These are phyloP conservation scores for Basileuterus tristriatus DNA, from an alignment of 2,797 vertebrate species.

Conservation along the genomic window DNA sequence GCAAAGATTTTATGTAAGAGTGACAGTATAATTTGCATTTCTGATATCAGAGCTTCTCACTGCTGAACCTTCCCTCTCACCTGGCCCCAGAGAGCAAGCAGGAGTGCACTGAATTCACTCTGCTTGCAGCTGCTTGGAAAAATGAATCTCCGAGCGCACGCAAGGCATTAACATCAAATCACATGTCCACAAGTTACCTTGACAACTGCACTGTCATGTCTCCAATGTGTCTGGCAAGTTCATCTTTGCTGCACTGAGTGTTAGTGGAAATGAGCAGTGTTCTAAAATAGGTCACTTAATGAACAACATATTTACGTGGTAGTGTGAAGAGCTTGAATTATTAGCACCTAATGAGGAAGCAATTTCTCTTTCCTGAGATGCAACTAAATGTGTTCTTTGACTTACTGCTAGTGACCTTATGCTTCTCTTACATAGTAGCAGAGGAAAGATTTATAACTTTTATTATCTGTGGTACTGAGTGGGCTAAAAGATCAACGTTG, in stretches of 20 bases:
- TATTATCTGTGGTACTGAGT: not conserved
- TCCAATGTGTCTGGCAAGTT: constrained; percentile 12
- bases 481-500: not conserved
- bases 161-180: constrained; percentile 45
- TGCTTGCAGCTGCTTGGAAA: not conserved
- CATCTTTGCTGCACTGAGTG: not conserved
- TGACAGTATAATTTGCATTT: not conserved
- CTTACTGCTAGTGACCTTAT: not conserved
- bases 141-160: not conserved
- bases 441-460: not conserved
- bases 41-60: not conserved
- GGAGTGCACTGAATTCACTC: not conserved
- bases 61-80: not conserved
- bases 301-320: not conserved
- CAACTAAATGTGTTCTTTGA: not conserved
- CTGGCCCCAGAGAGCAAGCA: not conserved
- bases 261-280: not conserved
- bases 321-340: not conserved
- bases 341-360: not conserved
- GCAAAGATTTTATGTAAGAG: not conserved
- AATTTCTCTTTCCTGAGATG: constrained; percentile 5
- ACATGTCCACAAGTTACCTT: constrained; percentile 60
- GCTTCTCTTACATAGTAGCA: not conserved
- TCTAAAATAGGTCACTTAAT: constrained; percentile 1
- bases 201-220: constrained; percentile 64